phyloP scores from a whole-genome alignment of 2,113 vertebrate species.

The Leptosomus discolor region DNA sequence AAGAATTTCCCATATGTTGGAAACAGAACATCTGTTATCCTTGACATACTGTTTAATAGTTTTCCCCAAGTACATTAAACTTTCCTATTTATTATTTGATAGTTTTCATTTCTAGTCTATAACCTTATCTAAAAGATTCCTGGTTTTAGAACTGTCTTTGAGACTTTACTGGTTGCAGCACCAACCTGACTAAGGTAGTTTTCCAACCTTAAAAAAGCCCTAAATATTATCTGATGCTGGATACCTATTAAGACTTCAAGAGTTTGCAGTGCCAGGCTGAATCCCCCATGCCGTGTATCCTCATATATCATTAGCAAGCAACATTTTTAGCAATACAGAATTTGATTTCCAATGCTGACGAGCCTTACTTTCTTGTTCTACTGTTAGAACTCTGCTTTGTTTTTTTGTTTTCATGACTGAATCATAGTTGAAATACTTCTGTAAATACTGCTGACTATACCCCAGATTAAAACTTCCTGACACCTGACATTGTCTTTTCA shows the following conservation, averaged over 20 bases:
- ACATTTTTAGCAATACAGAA: neutral
- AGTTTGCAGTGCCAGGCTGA: neutral
- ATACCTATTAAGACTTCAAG: neutral
- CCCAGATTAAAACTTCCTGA: neutral
- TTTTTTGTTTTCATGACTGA: neutral
- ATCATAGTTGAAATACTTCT: neutral
- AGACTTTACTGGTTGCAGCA: neutral
- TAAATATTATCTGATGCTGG: neutral
- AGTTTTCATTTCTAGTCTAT: neutral
- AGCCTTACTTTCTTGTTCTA: neutral
- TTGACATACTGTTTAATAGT: constrained; percentile 34
- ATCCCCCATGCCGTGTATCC: neutral
- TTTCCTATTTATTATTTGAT: constrained; percentile 35
- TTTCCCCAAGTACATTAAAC: neutral
- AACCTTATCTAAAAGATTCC: neutral
- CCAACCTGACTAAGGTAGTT: neutral
- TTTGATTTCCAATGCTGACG: neutral
- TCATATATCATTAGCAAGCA: neutral
- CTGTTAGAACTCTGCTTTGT: neutral
- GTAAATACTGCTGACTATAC: neutral
- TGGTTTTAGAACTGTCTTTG: neutral
- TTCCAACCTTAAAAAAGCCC: neutral
- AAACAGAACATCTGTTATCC: neutral
- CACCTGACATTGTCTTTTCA: neutral
- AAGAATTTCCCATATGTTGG: neutral